phyloP scores from a whole-genome alignment of 2,888 invertebrate species.

The Caenorhabditis panamensis region DNA sequence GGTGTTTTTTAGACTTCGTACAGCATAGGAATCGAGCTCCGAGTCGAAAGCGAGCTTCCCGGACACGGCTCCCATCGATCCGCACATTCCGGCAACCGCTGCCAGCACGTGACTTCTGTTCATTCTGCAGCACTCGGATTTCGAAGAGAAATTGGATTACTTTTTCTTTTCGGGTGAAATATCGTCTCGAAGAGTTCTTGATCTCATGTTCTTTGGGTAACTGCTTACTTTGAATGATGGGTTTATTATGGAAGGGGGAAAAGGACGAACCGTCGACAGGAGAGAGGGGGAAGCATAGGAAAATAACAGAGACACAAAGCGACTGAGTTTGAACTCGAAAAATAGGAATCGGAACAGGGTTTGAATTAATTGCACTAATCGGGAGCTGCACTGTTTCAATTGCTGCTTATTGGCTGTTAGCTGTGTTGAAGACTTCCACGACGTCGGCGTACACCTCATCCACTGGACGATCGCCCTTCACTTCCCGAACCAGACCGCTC shows the following conservation, averaged over 20 bases:
- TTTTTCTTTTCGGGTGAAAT: background rate
- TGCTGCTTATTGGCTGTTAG: slow-evolving; percentile 11
- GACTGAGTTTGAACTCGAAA: background rate
- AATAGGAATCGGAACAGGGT: background rate
- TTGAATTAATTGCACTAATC: slow-evolving; percentile 11
- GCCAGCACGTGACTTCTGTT: slow-evolving; percentile 25
- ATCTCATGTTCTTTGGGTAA: background rate
- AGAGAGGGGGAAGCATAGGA: background rate
- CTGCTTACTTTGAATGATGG: background rate
- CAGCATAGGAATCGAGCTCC: slow-evolving; percentile 10
- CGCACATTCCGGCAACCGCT: slow-evolving; percentile 55
- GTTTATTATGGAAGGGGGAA: background rate
- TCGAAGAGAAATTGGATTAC: background rate
- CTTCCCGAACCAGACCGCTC: slow-evolving; percentile 72
- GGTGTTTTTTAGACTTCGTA: background rate
- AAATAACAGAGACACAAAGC: background rate
- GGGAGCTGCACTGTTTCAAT: background rate
- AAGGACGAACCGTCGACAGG: background rate
- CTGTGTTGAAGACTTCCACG: slow-evolving; percentile 32
- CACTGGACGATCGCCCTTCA: slow-evolving; percentile 66
- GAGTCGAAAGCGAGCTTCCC: slow-evolving; percentile 56
- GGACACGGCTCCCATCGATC: slow-evolving; percentile 50
- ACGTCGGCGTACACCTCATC: slow-evolving; percentile 71
- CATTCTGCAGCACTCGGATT: slow-evolving; percentile 22
- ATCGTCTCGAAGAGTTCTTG: background rate